These are phyloP conservation scores for Tetragnatha versicolor DNA, from an alignment of 1,140 invertebrate species.

Conservation along the genomic window DNA sequence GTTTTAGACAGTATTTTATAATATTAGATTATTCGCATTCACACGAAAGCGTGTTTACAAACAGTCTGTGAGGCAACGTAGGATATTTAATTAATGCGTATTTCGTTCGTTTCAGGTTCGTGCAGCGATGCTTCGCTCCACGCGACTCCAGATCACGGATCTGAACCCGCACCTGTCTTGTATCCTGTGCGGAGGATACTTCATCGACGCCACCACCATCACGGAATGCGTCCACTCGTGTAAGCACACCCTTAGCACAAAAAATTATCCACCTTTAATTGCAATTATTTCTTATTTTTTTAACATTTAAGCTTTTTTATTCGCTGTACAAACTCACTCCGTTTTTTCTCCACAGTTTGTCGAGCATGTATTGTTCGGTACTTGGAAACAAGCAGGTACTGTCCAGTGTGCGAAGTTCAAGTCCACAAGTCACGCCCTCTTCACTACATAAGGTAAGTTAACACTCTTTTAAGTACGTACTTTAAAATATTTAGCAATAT, in stretches of 20 bases:
- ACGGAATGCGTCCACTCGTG: slow-evolving; percentile 97
- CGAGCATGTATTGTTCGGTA: slow-evolving; percentile 67
- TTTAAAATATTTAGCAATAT: background rate
- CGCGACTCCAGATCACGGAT: slow-evolving; percentile 64
- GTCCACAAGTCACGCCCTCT: slow-evolving; percentile 66
- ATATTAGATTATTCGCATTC: too few relatives aligned
- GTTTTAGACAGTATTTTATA: too few relatives aligned
- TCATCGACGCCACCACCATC: slow-evolving; percentile 96
- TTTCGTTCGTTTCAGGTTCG: background rate
- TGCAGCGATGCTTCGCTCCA: slow-evolving; percentile 17
- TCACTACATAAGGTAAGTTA: slow-evolving; percentile 35
- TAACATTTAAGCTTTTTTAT: background rate
- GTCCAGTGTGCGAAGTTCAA: slow-evolving; percentile 65
- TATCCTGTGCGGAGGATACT: slow-evolving; percentile 94
- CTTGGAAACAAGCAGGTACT: slow-evolving; percentile 65
- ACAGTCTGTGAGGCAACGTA: too few relatives aligned
- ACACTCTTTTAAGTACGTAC: background rate
- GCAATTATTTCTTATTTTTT: background rate
- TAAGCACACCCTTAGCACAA: slow-evolving; percentile 70
- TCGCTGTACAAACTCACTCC: too few relatives aligned
- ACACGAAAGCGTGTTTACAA: too few relatives aligned
- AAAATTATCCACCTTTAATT: background rate
- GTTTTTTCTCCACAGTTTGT: slow-evolving; percentile 63
- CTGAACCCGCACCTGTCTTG: slow-evolving; percentile 93
- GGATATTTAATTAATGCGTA: too few relatives aligned